Conservation (phyloP, 2,888 invertebrate species). For the Syrista parreyssii region DNA sequence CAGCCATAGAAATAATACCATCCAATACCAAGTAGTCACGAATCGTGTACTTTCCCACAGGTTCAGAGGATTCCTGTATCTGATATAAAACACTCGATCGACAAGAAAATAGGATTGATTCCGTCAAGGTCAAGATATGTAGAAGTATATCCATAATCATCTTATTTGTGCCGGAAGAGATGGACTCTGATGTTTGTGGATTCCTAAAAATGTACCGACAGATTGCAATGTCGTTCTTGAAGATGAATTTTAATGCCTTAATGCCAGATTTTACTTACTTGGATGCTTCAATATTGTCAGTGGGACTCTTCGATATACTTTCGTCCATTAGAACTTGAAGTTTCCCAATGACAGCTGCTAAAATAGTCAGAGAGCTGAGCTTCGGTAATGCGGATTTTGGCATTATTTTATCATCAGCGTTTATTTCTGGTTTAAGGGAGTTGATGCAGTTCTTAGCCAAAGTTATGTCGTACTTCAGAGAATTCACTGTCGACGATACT, state of each 20-base stretch:
- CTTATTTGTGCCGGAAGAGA: conserved; percentile 50
- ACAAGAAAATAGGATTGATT: conserved; percentile 70
- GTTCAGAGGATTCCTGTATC: conserved; percentile 63
- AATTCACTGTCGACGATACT: conserved; percentile 78
- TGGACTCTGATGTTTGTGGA: conserved; percentile 44
- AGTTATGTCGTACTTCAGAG: conserved; percentile 71
- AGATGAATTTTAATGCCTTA: neutral
- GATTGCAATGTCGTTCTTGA: neutral
- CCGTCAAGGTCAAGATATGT: conserved; percentile 74
- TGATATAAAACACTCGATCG: conserved; percentile 67
- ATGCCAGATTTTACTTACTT: conserved; percentile 45
- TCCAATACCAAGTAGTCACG: conserved; percentile 67
- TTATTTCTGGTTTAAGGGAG: conserved; percentile 68
- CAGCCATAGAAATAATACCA: conserved; percentile 60
- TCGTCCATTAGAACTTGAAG: conserved; percentile 75
- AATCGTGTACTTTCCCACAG: conserved; percentile 64
- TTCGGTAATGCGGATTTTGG: conserved; percentile 70
- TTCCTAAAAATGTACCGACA: conserved; percentile 15
- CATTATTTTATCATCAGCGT: conserved; percentile 57
- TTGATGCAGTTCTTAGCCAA: conserved; percentile 74
- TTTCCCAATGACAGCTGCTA: conserved; percentile 82
- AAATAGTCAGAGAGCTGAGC: conserved; percentile 78
- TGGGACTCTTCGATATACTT: conserved; percentile 56
- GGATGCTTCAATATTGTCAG: conserved; percentile 57
- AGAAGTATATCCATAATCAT: conserved; percentile 74